Evolutionary conservation across 2,113 vertebrate genomes (phyloP).

Genomic region (Numida meleagris): DNA sequence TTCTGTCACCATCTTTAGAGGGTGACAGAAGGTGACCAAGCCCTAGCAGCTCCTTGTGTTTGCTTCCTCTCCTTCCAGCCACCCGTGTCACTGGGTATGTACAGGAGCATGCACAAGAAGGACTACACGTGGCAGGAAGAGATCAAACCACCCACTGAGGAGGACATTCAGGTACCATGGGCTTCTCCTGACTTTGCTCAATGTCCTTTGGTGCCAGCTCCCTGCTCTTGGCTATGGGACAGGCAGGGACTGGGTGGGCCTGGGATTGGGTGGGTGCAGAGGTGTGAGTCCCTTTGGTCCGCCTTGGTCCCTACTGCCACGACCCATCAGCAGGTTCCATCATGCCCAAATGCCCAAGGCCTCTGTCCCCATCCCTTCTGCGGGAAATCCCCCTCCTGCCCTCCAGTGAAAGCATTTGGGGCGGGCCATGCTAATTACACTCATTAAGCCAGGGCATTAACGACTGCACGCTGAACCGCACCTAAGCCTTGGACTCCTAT

Average conservation of each 20-base stretch:
- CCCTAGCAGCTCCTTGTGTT: background rate
- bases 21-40: background rate
- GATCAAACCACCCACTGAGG: background rate
- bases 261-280: rapidly evolving
- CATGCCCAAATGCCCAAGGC: background rate
- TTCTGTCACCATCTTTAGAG: background rate
- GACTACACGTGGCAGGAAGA: background rate
- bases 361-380: background rate
- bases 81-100: constrained; percentile 16
- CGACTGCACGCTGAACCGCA: background rate
- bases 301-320: background rate
- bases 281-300: rapidly evolving
- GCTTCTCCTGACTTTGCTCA: background rate
- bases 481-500: background rate
- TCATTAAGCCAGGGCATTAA: constrained; percentile 46
- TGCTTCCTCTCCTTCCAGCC: constrained; percentile 13
- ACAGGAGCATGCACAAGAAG: constrained; percentile 37
- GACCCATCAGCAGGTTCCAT: background rate
- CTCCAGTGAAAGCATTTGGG: background rate
- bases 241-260: rapidly evolving
- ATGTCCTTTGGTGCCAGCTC: rapidly evolving
- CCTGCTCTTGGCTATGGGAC: background rate
- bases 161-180: background rate
- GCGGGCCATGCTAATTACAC: background rate
- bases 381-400: background rate